phyloP scores from a whole-genome alignment of 1,140 invertebrate species.

The Samia ricini region DNA sequence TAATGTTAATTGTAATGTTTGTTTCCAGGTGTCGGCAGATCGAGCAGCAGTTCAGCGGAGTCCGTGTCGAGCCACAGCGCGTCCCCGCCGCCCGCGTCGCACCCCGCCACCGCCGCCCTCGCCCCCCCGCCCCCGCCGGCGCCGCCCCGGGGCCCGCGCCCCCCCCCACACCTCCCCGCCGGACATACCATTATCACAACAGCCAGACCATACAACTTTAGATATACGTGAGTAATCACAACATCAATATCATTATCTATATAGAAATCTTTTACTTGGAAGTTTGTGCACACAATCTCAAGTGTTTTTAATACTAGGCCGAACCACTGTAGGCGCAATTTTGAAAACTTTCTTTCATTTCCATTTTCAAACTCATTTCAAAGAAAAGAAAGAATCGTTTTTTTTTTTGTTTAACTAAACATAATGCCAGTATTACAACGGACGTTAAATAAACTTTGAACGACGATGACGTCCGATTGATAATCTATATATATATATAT shows the following conservation, averaged over 20 bases:
- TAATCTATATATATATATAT: no score
- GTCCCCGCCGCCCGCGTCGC: slow-evolving; percentile 35
- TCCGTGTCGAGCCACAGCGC: slow-evolving; percentile 51
- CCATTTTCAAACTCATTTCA: no score
- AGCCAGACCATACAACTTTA: background rate
- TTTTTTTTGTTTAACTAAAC: no score
- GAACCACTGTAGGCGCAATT: no score
- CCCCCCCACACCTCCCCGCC: background rate
- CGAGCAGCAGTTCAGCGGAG: slow-evolving; percentile 56
- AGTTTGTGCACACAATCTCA: no score
- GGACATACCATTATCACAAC: background rate
- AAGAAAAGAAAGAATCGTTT: no score
- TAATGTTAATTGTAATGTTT: background rate
- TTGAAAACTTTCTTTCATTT: no score
- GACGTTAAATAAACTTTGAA: no score
- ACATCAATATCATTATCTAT: background rate
- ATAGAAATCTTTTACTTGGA: no score
- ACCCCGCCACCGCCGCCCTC: slow-evolving; percentile 6
- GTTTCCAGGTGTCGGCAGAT: slow-evolving; percentile 28
- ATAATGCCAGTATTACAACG: no score
- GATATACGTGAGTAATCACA: slow-evolving; percentile 4
- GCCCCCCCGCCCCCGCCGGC: background rate
- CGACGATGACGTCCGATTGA: no score
- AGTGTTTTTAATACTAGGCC: no score
- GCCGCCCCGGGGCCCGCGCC: slow-evolving; percentile 6